Evolutionary conservation across 2,113 vertebrate genomes (phyloP), one percentile per base, ranked within the genome.

Genomic region (Apodemus speciosus): DNA sequence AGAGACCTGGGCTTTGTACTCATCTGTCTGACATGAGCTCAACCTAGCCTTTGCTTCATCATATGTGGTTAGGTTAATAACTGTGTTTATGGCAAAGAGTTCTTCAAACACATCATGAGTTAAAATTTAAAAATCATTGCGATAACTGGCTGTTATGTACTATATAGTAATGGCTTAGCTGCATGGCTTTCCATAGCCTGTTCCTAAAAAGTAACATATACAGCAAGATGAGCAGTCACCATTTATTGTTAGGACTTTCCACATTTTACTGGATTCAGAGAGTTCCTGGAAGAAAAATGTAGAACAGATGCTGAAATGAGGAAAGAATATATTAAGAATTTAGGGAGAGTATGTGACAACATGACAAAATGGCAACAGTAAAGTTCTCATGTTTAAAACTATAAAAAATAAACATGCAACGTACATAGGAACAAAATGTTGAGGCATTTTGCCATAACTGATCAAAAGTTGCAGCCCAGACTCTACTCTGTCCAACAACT

Each of bases 211-310:
- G 84, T 77, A 2, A 68, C 53, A 1, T 43, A 16, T 3, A n/a
- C 7, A 53, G 9, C 10, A 81, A 14, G 6, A 43, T 30, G 25
- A 30, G 15, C 46, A 38, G 8, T 60, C 60, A 32, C 58, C 51
- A 71, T 46, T 51, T 56, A 85, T 75, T 49, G 62, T 71, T 94
- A 27, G 46, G 5, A 85, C 21, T 86, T 94, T 46, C 13, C 27
- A 13, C 14, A 58, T 58, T 72, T 49, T 76, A 62, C 83, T 88
- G 90, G 86, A 90, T 58, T 80, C 21, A 91, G 46, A 62, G 77
- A 83, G 56, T 81, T 10, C 73, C 30, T 73, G 51, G 3, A 77
- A 88, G 94, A 90, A 69, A 90, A 95, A 90, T 35, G 0, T 85
- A 38, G 71, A 16, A 23, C 30, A 53, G 58, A 71, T 30, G 73